Conservation (phyloP, 2,888 invertebrate species). For the Rotaria socialis region DNA sequence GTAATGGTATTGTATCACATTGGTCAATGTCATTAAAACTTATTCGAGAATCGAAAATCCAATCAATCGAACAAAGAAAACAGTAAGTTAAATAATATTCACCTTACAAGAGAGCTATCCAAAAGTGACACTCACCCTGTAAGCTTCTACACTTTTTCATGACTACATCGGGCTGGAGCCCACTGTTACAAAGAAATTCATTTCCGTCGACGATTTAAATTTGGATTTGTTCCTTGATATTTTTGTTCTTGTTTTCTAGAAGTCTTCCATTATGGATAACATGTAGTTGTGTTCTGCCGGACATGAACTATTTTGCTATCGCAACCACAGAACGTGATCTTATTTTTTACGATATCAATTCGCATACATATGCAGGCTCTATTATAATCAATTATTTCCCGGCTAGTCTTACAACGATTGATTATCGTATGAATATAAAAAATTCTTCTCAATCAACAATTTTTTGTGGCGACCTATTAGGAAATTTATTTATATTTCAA, state of each 20-base stretch:
- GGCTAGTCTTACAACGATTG: conserved; percentile 61
- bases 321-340: conserved; percentile 74
- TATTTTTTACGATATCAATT: conserved; percentile 70
- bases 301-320: conserved; percentile 73
- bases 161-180: too few species aligned
- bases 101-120: too few species aligned
- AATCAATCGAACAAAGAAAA: conserved; percentile 16
- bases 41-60: conserved; percentile 48
- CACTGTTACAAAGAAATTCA: too few species aligned
- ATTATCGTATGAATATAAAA: conserved; percentile 47
- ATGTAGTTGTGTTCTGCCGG: conserved; percentile 71
- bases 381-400: conserved; percentile 6
- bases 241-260: conserved; percentile 52
- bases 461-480: conserved; percentile 72
- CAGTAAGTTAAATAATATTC: neutral
- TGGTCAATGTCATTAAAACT: conserved; percentile 72
- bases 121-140: too few species aligned
- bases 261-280: conserved; percentile 67
- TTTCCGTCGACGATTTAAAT: too few species aligned
- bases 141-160: too few species aligned
- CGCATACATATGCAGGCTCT: conserved; percentile 46
- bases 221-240: too few species aligned
- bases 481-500: conserved; percentile 67
- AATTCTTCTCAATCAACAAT: conserved; percentile 55
- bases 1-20: conserved; percentile 73